Conservation (phyloP, 1,140 invertebrate genomes). For the Subanguina moxae region DNA sequence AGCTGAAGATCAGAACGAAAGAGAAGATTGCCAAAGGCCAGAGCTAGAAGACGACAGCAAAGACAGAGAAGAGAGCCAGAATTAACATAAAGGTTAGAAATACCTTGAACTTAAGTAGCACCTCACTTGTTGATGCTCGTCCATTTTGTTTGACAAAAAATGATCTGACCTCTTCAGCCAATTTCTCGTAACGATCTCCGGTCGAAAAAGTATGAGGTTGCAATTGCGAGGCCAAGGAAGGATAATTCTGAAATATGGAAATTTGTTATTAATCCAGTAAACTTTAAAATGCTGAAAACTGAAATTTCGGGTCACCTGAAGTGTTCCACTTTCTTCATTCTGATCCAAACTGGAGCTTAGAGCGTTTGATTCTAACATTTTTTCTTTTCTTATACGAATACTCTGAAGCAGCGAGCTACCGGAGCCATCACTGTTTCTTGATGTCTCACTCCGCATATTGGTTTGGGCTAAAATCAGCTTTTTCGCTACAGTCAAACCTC, state of each 20-base stretch:
- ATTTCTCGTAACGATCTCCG: slow-evolving; percentile 47
- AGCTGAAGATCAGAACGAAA: too few species aligned
- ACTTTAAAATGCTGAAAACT: too few species aligned
- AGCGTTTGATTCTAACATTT: neutral
- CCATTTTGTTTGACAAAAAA: slow-evolving; percentile 45
- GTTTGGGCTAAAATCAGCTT: too few species aligned
- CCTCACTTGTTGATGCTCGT: slow-evolving; percentile 40
- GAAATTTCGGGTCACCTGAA: neutral
- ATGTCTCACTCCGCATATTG: too few species aligned
- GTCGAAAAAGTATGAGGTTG: slow-evolving; percentile 21
- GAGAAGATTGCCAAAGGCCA: too few species aligned
- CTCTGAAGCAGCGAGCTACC: neutral
- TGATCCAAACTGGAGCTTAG: neutral
- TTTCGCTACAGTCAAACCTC: too few species aligned
- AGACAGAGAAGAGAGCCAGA: too few species aligned
- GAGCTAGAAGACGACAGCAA: too few species aligned
- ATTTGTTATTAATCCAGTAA: too few species aligned
- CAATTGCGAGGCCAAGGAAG: slow-evolving; percentile 26
- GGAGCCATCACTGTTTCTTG: neutral
- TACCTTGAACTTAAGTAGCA: slow-evolving; percentile 48
- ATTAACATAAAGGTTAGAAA: too few species aligned
- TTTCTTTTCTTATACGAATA: neutral
- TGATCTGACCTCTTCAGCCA: slow-evolving; percentile 44
- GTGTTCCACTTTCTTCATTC: neutral
- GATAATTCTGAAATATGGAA: slow-evolving; percentile 32